A percentile compares a stretch with the other conserved stretches of the same genome.
Evolutionary conservation across 1,140 invertebrate genomes (phyloP).

Genomic region (Drosophila ogumai): DNA sequence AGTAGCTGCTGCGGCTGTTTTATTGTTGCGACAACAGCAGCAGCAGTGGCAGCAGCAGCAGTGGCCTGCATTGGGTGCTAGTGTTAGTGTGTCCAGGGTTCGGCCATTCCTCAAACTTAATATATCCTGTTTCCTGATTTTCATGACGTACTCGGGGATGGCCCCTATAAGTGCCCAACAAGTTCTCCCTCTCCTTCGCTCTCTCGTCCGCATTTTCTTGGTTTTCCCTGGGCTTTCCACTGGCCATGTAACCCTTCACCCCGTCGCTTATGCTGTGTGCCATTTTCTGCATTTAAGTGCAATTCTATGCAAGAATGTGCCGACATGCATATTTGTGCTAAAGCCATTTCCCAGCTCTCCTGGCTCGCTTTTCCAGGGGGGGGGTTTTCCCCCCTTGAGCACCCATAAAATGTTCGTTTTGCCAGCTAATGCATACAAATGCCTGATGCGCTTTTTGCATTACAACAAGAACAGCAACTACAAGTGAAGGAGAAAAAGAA

Average conservation of each 20-base stretch:
- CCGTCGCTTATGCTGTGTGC: conserved; percentile 57
- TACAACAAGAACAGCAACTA: conserved; percentile 65
- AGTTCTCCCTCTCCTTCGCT: conserved; percentile 7
- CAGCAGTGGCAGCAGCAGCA: conserved; percentile 68
- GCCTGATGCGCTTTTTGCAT: conserved; percentile 80
- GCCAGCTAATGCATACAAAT: conserved; percentile 82
- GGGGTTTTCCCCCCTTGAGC: background rate
- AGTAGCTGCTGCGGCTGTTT: conserved; percentile 48
- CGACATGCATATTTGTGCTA: conserved; percentile 82
- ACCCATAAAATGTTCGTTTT: conserved; percentile 81
- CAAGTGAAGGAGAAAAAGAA: conserved; percentile 16
- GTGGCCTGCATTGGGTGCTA: conserved; percentile 4
- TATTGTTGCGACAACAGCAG: conserved; percentile 64
- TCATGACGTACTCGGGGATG: conserved; percentile 76
- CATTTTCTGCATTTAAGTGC: conserved; percentile 82
- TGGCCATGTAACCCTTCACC: conserved; percentile 17
- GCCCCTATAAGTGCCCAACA: conserved; percentile 58
- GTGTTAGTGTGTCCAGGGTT: conserved; percentile 48
- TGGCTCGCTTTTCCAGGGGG: conserved; percentile 11
- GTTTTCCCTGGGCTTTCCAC: conserved; percentile 42
- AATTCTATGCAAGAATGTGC: conserved; percentile 82
- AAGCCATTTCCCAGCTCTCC: conserved; percentile 65
- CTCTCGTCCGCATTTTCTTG: conserved; percentile 64
- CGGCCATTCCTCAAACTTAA: conserved; percentile 80
- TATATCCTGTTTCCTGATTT: conserved; percentile 83